Percentiles rank a stretch among this genome's conserved stretches.
These are phyloP conservation scores for human DNA, from an alignment of 2,113 vertebrate species.

Conservation along the genomic window DNA sequence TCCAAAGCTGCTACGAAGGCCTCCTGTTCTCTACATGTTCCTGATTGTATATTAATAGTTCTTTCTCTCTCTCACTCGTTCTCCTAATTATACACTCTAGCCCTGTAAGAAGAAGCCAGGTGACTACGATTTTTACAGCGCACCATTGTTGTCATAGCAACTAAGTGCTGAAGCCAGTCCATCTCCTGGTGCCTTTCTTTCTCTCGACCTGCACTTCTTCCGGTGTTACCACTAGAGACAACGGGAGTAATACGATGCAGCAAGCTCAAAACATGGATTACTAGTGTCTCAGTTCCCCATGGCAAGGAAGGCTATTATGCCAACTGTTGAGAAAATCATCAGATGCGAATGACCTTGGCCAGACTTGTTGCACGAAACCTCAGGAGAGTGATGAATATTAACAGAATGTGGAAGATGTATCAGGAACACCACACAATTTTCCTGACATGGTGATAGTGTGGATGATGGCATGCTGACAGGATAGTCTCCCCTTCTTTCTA, in stretches of 20 bases:
- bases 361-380: not conserved
- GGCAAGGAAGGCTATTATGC: not conserved
- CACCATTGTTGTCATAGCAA: not conserved
- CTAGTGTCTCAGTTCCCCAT: not conserved
- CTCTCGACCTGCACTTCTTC: not conserved
- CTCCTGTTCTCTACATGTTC: not conserved
- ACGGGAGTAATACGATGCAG: not conserved
- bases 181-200: not conserved
- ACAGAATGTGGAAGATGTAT: not conserved
- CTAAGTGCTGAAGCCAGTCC: not conserved
- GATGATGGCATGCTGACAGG: not conserved
- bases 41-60: not conserved
- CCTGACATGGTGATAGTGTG: not conserved
- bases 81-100: not conserved
- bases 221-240: not conserved
- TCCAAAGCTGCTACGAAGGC: not conserved
- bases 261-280: not conserved
- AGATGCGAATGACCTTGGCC: not conserved
- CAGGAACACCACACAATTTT: not conserved
- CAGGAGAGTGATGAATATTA: not conserved
- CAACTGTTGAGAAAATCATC: not conserved
- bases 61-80: no score
- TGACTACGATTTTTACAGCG: not conserved
- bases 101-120: not conserved
- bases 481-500: not conserved